Base-by-base conservation (phyloP, 2,888 invertebrate species). In the Schrankia costaestrigalis region DNA sequence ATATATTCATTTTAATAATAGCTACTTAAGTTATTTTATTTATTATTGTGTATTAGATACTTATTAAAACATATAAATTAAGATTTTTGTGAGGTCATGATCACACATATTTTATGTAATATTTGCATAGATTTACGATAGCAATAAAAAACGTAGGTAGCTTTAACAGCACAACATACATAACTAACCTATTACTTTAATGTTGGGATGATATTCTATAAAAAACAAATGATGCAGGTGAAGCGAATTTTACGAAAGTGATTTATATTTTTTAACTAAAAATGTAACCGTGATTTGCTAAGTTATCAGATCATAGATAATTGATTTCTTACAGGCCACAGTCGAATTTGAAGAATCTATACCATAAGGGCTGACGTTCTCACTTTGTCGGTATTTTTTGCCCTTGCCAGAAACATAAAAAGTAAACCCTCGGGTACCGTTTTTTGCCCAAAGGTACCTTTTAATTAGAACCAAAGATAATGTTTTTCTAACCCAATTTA, bases 351-450 rank as follows among this genome's bases (percentile, higher is more conserved):
- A 58, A 63, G 64, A 71, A 77, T 74, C 73, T 62, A 60, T 65
- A 58, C 59, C 60, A 77, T 76, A 79, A 68, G 65, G 57, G 46
- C 46, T 50, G 56, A 57, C 62, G 63, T 55, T 44, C 39, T 40
- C 37, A 53, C 78, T 86, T 86, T 85, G 86, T 80, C 84, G 85
- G 85, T 59, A 67, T 61, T 81, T 84, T 82, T 82, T 80, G 65
- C 55, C 47, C 50, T 65, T 55, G 69, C 61, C 55, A 46, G 71
- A 70, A 72, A 79, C n/a, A n/a, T n/a, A 78, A 37, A 75, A 61
- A 71, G 70, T 75, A 73, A 57, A 63, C 83, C 79, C 76, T 67
- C 46, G 62, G 70, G 71, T 61, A 63, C 46, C 35, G 43, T 77
- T 85, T 85, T 86, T 85, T 82, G 77, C 70, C 50, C 56, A 69